A percentile compares a stretch with the other conserved stretches of the same genome.
Evolutionary conservation across 2,888 invertebrate genomes (phyloP).

Genomic region (Euzophera pinguis): DNA sequence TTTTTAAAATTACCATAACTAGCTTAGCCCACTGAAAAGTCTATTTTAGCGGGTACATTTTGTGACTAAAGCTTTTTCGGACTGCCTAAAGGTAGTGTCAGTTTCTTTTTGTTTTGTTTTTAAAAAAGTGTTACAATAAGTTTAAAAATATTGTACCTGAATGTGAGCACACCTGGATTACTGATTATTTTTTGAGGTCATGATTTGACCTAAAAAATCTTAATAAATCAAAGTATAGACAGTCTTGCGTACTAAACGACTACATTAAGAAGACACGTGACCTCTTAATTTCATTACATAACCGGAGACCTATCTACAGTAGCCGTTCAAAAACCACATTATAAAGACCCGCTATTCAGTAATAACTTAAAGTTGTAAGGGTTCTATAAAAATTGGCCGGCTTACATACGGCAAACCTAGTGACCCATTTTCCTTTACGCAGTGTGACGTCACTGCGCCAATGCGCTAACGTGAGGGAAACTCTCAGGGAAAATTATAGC

Average conservation of each 20-base stretch:
- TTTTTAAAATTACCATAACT: too few relatives aligned
- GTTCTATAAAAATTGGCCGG: constrained; percentile 31
- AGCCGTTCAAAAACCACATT: background rate
- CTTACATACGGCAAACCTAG: constrained; percentile 40
- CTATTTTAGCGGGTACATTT: too few relatives aligned
- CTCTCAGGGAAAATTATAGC: constrained; percentile 34
- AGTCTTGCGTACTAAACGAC: constrained; percentile 5
- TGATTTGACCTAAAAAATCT: background rate
- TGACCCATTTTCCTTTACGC: constrained; percentile 59
- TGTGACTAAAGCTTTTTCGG: too few relatives aligned
- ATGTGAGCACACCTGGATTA: too few relatives aligned
- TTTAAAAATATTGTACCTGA: too few relatives aligned
- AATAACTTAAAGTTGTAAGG: constrained; percentile 13
- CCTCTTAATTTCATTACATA: constrained; percentile 7
- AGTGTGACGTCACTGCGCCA: constrained; percentile 63
- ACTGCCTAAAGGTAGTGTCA: too few relatives aligned
- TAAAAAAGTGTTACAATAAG: too few relatives aligned
- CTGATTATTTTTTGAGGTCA: background rate
- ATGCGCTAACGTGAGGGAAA: constrained; percentile 43
- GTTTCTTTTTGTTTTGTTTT: too few relatives aligned
- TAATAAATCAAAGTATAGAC: background rate
- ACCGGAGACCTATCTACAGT: background rate
- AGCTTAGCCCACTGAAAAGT: too few relatives aligned
- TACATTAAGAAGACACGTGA: constrained; percentile 10
- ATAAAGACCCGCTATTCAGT: constrained; percentile 4